Evolutionary conservation across 2,888 invertebrate genomes (phyloP).

Genomic region (Digitonthophagus gazella): DNA sequence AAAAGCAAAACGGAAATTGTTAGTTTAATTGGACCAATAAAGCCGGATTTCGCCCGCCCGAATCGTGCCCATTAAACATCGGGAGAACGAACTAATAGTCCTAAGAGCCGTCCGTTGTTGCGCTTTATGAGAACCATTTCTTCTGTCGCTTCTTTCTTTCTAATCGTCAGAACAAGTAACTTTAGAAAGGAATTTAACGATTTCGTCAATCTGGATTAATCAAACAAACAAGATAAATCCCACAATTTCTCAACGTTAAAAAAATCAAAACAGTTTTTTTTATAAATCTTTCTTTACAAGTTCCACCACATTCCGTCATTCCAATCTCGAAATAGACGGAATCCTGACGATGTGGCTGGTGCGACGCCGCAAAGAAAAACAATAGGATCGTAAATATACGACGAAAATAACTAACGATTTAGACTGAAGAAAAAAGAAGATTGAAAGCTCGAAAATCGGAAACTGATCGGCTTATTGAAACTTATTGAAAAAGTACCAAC

Average conservation of each 20-base stretch:
- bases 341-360: neutral
- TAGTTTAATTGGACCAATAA: constrained; percentile 13
- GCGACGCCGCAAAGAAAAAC: neutral
- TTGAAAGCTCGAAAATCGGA: no score
- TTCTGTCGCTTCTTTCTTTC: neutral
- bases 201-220: neutral
- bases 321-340: neutral
- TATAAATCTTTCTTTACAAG: neutral
- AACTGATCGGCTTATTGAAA: no score
- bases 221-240: neutral
- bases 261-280: neutral
- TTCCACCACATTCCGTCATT: neutral
- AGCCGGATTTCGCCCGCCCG: constrained; percentile 5
- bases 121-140: neutral
- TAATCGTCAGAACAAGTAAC: constrained; percentile 4
- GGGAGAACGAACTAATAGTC: constrained; percentile 7
- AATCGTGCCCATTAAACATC: neutral
- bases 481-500: no score
- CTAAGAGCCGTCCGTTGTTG: neutral
- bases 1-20: constrained; percentile 6
- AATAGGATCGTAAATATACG: neutral
- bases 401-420: neutral
- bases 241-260: neutral
- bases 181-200: neutral
- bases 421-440: no score